phyloP scores from a whole-genome alignment of 2,113 vertebrate species.

The Naja naja region DNA sequence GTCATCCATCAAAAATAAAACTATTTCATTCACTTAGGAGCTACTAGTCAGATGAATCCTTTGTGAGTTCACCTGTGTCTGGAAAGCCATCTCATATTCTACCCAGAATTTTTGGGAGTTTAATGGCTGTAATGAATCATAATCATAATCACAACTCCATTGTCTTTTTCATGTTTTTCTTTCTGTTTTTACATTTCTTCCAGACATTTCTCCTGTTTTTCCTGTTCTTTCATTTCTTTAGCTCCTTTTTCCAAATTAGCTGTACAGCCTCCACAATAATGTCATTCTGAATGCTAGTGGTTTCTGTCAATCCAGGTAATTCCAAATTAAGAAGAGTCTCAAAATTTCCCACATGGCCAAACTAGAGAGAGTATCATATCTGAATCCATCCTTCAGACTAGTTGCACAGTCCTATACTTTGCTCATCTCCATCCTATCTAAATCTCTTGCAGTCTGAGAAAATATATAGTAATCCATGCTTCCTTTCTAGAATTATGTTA shows the following conservation, averaged over 20 bases:
- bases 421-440: background rate
- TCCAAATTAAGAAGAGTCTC: background rate
- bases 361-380: background rate
- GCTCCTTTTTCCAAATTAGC: background rate
- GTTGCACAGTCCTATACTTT: background rate
- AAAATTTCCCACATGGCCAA: background rate
- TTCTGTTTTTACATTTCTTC: background rate
- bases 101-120: background rate
- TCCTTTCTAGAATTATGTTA: background rate
- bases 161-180: background rate
- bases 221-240: background rate
- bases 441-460: background rate
- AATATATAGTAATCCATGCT: background rate
- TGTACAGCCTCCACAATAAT: background rate
- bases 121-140: background rate
- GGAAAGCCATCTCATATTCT: background rate
- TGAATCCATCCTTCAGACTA: background rate
- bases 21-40: background rate
- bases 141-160: background rate
- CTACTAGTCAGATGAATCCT: background rate
- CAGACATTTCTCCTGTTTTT: background rate
- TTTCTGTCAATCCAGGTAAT: background rate
- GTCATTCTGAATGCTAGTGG: background rate
- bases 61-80: background rate
- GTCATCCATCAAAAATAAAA: background rate